These are phyloP conservation scores for Acromyrmex charruanus DNA, from an alignment of 1,140 invertebrate genomes.

Conservation along the genomic window DNA sequence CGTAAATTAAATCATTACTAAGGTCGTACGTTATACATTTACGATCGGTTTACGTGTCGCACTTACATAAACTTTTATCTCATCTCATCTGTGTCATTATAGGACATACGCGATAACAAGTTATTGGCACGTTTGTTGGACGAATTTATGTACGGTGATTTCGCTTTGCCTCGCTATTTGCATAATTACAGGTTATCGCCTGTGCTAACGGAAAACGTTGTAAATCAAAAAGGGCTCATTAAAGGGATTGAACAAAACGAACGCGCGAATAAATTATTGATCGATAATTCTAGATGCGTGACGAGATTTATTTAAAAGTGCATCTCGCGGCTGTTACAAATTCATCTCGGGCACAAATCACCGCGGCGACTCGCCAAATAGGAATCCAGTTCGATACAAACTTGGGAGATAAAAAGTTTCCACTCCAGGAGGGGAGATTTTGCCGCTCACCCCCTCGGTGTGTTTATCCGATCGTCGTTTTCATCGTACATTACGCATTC, in stretches of 20 bases:
- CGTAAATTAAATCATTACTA: neutral
- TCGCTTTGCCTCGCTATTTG: neutral
- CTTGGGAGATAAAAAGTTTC: slow-evolving; percentile 42
- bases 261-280: slow-evolving; percentile 3
- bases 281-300: neutral
- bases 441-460: slow-evolving; percentile 16
- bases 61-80: slow-evolving; percentile 11
- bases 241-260: neutral
- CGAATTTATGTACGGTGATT: slow-evolving; percentile 16
- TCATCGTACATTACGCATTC: slow-evolving; percentile 74
- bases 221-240: neutral
- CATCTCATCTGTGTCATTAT: neutral
- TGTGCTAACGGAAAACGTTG: neutral
- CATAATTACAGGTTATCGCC: slow-evolving; percentile 32
- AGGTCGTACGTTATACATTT: neutral
- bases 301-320: slow-evolving; percentile 47
- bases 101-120: neutral
- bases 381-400: slow-evolving; percentile 59
- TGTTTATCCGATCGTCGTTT: slow-evolving; percentile 72
- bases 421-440: neutral
- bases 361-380: slow-evolving; percentile 65
- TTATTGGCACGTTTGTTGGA: slow-evolving; percentile 5
- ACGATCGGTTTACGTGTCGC: slow-evolving; percentile 14
- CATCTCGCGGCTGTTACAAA: slow-evolving; percentile 43
- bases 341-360: slow-evolving; percentile 47